Conservation (phyloP, 2,888 invertebrate species). For the Dolichopus griseipennis region DNA sequence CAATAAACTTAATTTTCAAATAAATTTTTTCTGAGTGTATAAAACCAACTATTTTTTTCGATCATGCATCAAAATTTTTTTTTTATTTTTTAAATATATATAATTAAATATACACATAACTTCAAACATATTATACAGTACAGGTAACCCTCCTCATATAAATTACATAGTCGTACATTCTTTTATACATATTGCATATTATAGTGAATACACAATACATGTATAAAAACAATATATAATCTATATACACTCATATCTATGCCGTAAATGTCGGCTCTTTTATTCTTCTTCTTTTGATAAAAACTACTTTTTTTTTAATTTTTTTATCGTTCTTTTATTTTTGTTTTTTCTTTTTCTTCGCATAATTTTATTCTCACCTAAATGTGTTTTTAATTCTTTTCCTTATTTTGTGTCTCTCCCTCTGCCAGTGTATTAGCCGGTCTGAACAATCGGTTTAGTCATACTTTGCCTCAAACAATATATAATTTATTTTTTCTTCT, state of each 20-base stretch:
- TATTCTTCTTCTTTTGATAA: slow-evolving; percentile 4
- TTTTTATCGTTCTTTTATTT: background rate
- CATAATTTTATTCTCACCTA: slow-evolving; percentile 6
- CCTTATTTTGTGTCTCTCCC: too few relatives aligned
- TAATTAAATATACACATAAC: background rate
- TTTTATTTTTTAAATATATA: background rate
- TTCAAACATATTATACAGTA: background rate
- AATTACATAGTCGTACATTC: too few relatives aligned
- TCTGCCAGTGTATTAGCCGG: too few relatives aligned
- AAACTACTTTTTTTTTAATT: background rate
- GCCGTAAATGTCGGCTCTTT: slow-evolving; percentile 2
- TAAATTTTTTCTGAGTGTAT: background rate
- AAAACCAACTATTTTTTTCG: background rate
- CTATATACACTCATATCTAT: background rate
- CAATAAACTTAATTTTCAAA: too few relatives aligned
- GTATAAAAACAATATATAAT: too few relatives aligned
- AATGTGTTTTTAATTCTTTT: background rate
- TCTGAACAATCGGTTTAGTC: too few relatives aligned
- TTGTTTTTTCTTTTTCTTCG: background rate
- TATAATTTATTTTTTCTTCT: too few relatives aligned
- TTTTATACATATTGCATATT: too few relatives aligned
- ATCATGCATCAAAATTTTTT: background rate
- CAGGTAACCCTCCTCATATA: background rate
- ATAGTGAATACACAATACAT: background rate
- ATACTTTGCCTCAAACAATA: too few relatives aligned